A percentile compares a stretch with the other conserved stretches of the same genome.
Evolutionary conservation across 2,888 invertebrate genomes (phyloP).

Genomic region (Apamea epomidion): DNA sequence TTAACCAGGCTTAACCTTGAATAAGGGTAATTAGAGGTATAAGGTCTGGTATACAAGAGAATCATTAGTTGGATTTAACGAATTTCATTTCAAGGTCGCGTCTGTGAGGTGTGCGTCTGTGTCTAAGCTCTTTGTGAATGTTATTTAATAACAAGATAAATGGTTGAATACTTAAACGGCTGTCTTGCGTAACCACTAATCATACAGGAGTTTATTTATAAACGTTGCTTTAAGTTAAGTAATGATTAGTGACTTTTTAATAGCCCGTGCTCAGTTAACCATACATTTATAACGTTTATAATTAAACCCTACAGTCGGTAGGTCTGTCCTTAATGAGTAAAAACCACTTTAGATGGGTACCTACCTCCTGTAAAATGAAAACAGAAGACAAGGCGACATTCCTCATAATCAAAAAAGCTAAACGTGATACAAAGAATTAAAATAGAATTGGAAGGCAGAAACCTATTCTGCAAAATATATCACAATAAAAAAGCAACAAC

Average conservation of each 20-base stretch:
- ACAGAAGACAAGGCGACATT: background rate
- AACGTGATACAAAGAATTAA: background rate
- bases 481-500: background rate
- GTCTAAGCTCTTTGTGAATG: constrained; percentile 31
- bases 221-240: background rate
- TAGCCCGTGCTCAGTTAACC: background rate
- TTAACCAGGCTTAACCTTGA: constrained; percentile 50
- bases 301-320: too few relatives aligned
- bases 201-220: background rate
- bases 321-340: background rate
- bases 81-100: constrained; percentile 45
- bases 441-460: background rate
- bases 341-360: background rate
- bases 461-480: background rate
- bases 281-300: too few relatives aligned
- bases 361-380: background rate
- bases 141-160: constrained; percentile 16
- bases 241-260: background rate
- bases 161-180: background rate
- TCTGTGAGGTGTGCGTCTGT: constrained; percentile 16
- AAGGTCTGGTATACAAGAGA: constrained; percentile 48
- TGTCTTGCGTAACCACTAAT: background rate
- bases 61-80: constrained; percentile 50
- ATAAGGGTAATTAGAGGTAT: constrained; percentile 53
- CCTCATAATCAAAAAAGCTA: background rate